A percentile compares a stretch with the other conserved stretches of the same genome.
Conservation (phyloP, 2,797 vertebrate species). For the Clamator glandarius region DNA sequence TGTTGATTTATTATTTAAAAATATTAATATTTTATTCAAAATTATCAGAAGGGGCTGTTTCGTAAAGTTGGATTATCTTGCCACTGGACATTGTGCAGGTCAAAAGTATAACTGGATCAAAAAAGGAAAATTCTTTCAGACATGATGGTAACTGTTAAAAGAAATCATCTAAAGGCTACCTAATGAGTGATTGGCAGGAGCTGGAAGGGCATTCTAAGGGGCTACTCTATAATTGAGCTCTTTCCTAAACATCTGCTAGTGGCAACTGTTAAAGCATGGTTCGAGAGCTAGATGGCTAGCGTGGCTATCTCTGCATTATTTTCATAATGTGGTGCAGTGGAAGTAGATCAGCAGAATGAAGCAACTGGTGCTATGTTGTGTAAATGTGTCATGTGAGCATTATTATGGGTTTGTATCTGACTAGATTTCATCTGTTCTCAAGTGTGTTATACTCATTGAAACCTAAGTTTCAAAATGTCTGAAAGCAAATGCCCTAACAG, state of each 20-base stretch:
- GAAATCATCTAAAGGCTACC: neutral
- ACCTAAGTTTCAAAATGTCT: neutral
- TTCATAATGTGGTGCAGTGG: neutral
- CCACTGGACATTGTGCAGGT: neutral
- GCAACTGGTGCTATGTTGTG: neutral
- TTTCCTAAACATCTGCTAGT: neutral
- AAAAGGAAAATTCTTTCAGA: neutral
- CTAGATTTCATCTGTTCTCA: neutral
- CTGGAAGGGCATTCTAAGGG: neutral
- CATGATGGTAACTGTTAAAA: neutral
- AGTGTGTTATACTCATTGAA: neutral
- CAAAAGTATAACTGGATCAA: neutral
- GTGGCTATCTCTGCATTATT: neutral
- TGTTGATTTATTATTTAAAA: neutral
- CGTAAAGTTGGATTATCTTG: neutral
- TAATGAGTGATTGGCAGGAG: neutral
- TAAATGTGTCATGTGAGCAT: too few species aligned
- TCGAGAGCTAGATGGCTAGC: neutral
- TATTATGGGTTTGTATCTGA: neutral
- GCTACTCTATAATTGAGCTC: neutral
- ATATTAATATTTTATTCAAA: neutral
- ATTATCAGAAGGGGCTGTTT: neutral
- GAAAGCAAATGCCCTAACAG: neutral
- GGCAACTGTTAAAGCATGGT: neutral
- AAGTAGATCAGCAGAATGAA: neutral